Percentiles rank a stretch among this genome's conserved stretches.
These are phyloP conservation scores for Megastigmus dorsalis DNA, from an alignment of 2,888 invertebrate species.

Conservation along the genomic window DNA sequence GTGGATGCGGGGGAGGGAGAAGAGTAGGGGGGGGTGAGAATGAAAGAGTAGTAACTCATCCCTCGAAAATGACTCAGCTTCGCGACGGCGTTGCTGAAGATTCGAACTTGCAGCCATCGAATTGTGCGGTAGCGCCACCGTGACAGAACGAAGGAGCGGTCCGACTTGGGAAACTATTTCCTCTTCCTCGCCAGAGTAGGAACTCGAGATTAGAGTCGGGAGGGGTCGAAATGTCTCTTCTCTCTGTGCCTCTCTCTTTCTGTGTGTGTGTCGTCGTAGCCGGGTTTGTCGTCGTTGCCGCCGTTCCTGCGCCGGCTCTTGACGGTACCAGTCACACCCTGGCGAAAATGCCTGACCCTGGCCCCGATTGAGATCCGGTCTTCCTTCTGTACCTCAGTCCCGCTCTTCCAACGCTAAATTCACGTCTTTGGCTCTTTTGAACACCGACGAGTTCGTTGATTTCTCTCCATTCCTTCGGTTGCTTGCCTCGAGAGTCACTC, in stretches of 20 bases:
- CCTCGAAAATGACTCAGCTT: constrained; percentile 40
- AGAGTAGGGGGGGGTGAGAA: background rate
- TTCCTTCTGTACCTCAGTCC: background rate
- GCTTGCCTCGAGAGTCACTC: no score
- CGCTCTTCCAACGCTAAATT: background rate
- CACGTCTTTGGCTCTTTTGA: constrained; percentile 27
- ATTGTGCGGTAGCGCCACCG: background rate
- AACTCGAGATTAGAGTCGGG: constrained; percentile 46
- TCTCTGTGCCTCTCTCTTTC: background rate
- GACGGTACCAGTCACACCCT: background rate
- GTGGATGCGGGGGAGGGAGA: background rate
- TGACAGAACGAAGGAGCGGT: no score
- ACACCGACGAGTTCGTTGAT: constrained; percentile 49
- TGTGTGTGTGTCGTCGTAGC: no score
- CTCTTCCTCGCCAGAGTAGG: constrained; percentile 8
- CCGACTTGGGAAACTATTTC: constrained; percentile 51
- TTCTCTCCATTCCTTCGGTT: constrained; percentile 18
- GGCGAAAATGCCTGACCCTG: background rate
- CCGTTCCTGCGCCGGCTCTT: constrained; percentile 3
- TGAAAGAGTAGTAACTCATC: background rate
- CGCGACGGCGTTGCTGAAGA: constrained; percentile 35
- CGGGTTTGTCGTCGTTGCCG: background rate
- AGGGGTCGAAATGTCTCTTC: constrained; percentile 7
- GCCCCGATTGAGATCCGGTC: background rate
- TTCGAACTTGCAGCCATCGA: constrained; percentile 21